Base-by-base conservation (phyloP, 2,113 vertebrate species). In the Chinchilla lanigera region DNA sequence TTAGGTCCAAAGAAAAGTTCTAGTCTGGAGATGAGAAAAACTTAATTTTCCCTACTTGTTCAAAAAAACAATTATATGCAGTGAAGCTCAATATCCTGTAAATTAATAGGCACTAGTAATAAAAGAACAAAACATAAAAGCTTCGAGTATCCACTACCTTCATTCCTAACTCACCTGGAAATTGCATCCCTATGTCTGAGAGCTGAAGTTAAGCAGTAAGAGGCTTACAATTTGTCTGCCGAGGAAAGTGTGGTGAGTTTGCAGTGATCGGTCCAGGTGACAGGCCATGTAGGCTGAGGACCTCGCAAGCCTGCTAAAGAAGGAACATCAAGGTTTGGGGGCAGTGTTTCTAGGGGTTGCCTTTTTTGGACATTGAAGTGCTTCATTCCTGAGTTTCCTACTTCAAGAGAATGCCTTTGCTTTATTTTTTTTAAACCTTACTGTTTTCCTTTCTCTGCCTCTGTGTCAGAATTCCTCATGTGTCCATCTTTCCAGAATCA, bases 401-500 rank as follows among this genome's bases (percentile, higher is more conserved):
- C 11, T 73, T 9, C 77, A 67, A 61, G 78, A 91, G 67, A 38
- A 63, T 35, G 16, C 47, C 38, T 78, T 78, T 38, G 33, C 84
- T 96, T 90, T 61, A 41, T 67, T 93, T 30, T 95, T 94, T 61
- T 38, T 2, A 75, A 85, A 58, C 67, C 16, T 44, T 71, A 86
- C 73, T 33, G 0, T 88, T 96, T 77, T 67, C 30, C 77, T 69
- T 90, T 73, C 19, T 33, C 41, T 86, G 80, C 80, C 33, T 93
- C 89, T 69, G 28, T 89, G n/a, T 71, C 84, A 47, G 30, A 86
- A 82, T 80, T 50, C 63, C 88, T 58, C 33, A 22, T 33, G 24
- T 91, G 78, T 97, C 81, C 63, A 47, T 80, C 20, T 60, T 89
- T 85, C 80, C n/a, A 90, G 61, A 92, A 82, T 87, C 87, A 92